phyloP scores from a whole-genome alignment of 2,888 invertebrate genomes.

The Tetragonisca angustula region DNA sequence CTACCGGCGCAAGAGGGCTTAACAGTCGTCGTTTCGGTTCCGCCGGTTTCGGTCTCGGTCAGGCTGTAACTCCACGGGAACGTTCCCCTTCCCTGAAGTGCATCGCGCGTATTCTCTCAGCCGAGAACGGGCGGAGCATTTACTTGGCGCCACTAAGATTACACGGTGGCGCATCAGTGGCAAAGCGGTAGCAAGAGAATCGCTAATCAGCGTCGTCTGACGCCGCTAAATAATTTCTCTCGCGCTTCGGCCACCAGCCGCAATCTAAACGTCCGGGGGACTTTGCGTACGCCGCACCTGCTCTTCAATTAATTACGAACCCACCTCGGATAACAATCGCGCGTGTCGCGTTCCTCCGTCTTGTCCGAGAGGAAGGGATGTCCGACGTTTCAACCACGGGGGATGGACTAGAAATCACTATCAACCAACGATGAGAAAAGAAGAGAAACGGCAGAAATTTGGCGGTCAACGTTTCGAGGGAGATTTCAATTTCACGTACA shows the following conservation, averaged over 20 bases:
- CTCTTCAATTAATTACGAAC: slow-evolving; percentile 39
- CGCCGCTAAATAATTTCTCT: slow-evolving; percentile 60
- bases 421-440: too few relatives aligned
- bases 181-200: slow-evolving; percentile 60
- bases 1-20: too few relatives aligned
- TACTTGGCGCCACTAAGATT: slow-evolving; percentile 36
- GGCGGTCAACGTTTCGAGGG: too few relatives aligned
- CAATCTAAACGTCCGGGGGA: slow-evolving; percentile 16
- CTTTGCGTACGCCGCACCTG: slow-evolving; percentile 22
- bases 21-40: not conserved
- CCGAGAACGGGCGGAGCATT: slow-evolving; percentile 42
- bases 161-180: slow-evolving; percentile 25
- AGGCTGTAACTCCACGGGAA: too few relatives aligned
- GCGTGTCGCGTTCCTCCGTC: too few relatives aligned
- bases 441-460: too few relatives aligned
- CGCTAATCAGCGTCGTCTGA: slow-evolving; percentile 54
- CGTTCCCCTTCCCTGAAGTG: slow-evolving; percentile 10
- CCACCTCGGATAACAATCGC: slow-evolving; percentile 5
- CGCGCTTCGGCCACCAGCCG: not conserved
- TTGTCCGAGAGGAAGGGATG: too few relatives aligned
- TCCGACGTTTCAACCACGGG: too few relatives aligned
- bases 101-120: slow-evolving; percentile 47
- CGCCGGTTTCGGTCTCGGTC: not conserved
- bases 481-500: too few relatives aligned
- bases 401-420: too few relatives aligned